A percentile compares a stretch with the other conserved stretches of the same genome.
Evolutionary conservation across 2,113 vertebrate species (phyloP).

Genomic region (Ornithorhynchus anatinus): DNA sequence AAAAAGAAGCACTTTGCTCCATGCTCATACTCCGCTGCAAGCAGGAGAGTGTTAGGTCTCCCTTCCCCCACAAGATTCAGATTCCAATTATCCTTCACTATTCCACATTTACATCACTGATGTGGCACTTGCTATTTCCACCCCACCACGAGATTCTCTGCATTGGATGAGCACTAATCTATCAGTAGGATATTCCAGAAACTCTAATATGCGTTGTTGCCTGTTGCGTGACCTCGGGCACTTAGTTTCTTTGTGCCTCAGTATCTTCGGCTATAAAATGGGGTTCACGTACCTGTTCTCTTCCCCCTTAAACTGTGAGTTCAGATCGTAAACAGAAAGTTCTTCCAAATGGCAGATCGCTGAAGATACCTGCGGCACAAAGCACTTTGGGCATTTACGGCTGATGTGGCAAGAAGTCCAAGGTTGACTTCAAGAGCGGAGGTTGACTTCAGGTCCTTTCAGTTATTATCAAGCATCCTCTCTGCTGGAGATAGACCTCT

Average conservation of each 20-base stretch:
- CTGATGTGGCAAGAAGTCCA: no score
- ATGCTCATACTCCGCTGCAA: neutral
- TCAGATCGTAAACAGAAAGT: no score
- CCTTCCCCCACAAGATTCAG: conserved; percentile 11
- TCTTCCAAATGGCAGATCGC: no score
- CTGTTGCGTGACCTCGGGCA: no score
- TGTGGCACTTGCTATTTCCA: conserved; percentile 50
- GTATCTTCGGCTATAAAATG: no score
- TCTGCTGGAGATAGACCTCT: neutral
- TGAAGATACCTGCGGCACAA: no score
- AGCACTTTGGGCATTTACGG: no score
- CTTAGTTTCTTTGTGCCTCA: no score
- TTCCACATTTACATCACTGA: conserved; percentile 33
- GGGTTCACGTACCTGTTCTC: no score
- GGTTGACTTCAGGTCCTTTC: no score
- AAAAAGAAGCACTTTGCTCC: conserved; percentile 26
- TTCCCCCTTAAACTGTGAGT: no score
- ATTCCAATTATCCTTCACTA: conserved; percentile 40
- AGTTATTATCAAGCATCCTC: neutral
- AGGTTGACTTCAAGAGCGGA: no score
- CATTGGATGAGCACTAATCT: conserved; percentile 51
- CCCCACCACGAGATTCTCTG: conserved; percentile 45
- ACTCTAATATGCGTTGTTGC: conserved; percentile 35
- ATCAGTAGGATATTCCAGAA: conserved; percentile 52
- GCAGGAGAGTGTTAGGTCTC: conserved; percentile 5